Evolutionary conservation across 1,140 invertebrate genomes (phyloP), one percentile per base, ranked within the genome.

Genomic region (Temnothorax curvispinosus): DNA sequence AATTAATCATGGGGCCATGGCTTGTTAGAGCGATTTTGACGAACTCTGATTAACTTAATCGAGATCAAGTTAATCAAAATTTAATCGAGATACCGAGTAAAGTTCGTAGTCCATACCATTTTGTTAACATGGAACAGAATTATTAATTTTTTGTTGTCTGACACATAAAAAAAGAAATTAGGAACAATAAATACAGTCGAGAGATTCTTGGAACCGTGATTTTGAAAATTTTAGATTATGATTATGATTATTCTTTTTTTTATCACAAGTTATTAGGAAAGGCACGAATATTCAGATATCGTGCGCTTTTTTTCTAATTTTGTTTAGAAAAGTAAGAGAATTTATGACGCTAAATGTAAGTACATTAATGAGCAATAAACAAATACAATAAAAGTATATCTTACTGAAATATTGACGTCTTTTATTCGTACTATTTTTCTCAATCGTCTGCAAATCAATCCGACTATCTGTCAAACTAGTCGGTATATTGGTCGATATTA

Each of bases 361-460:
- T 18, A 18, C 3, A 65, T 44, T 13, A 67, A 65, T 44, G 4
- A 67, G 2, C 8, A 7, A 44, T 67, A 21, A 69, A 50, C 15
- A 50, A 50, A 1, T 69, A 64, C 7, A 65, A 35, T n/a, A 62
- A 77, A 62, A 77, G 7, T 58, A 77, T 18, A 62, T 78, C 47
- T 35, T 65, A 65, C n/a, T 78, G 76, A 78, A 78, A 78, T 78
- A 78, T 65, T 78, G 44, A 78, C 6, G 11, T 50, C 18, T 65
- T 78, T 78, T 78, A 65, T 65, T 78, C 32, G 32, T 78, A 11
- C 27, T 47, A 35, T 15, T 56, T 76, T 58, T 78, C 47, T 50
- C 18, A n/a, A 78, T 65, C 11, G n/a, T 78, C 11, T 11, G 58
- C 27, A 65, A 78, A 65, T 77, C 38, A 77, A 77, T 65, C 21